These are phyloP conservation scores for Xanthia togata DNA, from an alignment of 2,888 invertebrate genomes.

Conservation along the genomic window DNA sequence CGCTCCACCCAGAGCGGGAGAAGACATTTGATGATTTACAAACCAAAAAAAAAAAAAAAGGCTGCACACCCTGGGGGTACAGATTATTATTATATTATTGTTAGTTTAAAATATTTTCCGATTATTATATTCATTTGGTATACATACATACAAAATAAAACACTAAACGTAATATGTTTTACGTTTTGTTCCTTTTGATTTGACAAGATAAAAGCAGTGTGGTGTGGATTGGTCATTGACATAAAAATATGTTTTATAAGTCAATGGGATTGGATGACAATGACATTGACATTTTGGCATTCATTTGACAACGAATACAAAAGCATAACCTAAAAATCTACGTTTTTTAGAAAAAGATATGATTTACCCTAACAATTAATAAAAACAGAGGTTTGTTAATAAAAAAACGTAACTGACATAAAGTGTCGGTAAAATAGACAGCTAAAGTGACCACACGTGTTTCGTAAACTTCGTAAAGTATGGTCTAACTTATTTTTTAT, in stretches of 20 bases:
- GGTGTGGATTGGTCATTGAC: no score
- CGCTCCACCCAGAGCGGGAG: no score
- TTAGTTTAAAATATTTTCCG: no score
- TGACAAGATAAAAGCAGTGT: not conserved
- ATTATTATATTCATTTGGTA: no score
- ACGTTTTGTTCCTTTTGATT: slow-evolving; percentile 27
- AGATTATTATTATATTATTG: no score
- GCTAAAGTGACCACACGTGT: slow-evolving; percentile 19
- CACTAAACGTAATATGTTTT: slow-evolving; percentile 23
- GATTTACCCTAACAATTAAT: not conserved
- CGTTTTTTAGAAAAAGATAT: not conserved
- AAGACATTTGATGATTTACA: no score
- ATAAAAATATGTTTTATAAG: no score
- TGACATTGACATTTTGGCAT: slow-evolving; percentile 40
- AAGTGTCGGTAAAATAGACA: not conserved
- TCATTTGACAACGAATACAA: slow-evolving; percentile 46
- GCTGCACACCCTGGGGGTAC: no score
- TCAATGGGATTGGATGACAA: not conserved
- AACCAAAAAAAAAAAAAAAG: no score
- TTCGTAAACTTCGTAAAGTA: slow-evolving; percentile 4
- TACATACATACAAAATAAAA: no score
- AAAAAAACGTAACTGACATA: not conserved
- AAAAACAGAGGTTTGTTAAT: not conserved
- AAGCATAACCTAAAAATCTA: slow-evolving; percentile 46
- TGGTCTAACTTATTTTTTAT: not conserved